A percentile compares a stretch with the other conserved stretches of the same genome.
Evolutionary conservation across 2,113 vertebrate species (phyloP).

Genomic region (Notothenia coriiceps): DNA sequence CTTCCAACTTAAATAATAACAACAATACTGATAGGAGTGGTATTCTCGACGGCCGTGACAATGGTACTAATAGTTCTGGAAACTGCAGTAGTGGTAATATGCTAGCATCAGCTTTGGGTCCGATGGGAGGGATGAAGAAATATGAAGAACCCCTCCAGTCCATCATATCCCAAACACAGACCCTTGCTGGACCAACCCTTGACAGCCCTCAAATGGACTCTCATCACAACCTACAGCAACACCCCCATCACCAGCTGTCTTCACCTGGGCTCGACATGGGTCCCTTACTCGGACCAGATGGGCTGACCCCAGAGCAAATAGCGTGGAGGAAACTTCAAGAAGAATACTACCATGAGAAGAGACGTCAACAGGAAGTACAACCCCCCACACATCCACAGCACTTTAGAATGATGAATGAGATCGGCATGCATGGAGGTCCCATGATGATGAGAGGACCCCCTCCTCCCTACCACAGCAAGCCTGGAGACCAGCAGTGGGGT

Average conservation of each 20-base stretch:
- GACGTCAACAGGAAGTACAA: constrained; percentile 94
- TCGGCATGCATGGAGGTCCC: constrained; percentile 84
- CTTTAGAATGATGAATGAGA: constrained; percentile 91
- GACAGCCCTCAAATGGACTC: constrained; percentile 86
- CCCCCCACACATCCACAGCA: constrained; percentile 86
- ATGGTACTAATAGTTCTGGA: constrained; percentile 66
- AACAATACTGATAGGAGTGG: constrained; percentile 78
- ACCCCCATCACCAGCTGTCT: constrained; percentile 81
- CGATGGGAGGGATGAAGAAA: constrained; percentile 87
- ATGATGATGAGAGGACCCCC: constrained; percentile 93
- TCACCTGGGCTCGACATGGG: constrained; percentile 90
- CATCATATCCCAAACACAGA: constrained; percentile 96
- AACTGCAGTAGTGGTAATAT: constrained; percentile 67
- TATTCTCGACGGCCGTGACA: constrained; percentile 70
- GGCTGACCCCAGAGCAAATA: constrained; percentile 93
- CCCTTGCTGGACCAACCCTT: constrained; percentile 85
- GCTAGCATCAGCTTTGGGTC: constrained; percentile 59
- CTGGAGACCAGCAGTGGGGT: constrained; percentile 91
- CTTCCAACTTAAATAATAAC: constrained; percentile 70
- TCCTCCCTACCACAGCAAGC: constrained; percentile 97
- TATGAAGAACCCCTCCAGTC: constrained; percentile 96
- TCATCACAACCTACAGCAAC: constrained; percentile 78
- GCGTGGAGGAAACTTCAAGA: constrained; percentile 98
- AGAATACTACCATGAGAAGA: constrained; percentile 96
- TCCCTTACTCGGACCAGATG: constrained; percentile 91